phyloP scores from a whole-genome alignment of 1,140 invertebrate genomes.

The Brachionus manjavacas region DNA sequence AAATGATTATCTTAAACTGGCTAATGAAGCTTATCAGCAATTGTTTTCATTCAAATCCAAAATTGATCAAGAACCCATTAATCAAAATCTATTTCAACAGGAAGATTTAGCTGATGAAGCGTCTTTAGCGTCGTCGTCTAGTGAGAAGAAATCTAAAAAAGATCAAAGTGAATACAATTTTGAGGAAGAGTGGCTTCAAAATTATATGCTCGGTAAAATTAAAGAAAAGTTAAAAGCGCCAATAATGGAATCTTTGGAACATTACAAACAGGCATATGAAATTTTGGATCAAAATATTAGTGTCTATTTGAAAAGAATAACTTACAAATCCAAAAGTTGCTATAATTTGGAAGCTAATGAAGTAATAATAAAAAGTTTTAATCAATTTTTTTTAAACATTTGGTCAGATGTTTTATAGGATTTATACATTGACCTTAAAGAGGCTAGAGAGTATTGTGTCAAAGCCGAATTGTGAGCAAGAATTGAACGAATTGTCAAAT shows the following conservation, averaged over 20 bases:
- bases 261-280: conserved; percentile 31
- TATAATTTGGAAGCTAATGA: conserved; percentile 34
- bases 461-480: not conserved
- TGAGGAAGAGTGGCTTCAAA: conserved; percentile 28
- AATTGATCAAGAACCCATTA: not conserved
- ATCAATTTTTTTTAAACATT: not conserved
- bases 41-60: not conserved
- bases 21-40: not conserved
- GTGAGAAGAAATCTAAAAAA: not conserved
- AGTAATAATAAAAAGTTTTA: not conserved
- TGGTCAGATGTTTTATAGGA: conserved; percentile 33
- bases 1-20: not conserved
- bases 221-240: conserved; percentile 3
- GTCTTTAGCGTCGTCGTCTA: not conserved
- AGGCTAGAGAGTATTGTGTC: not conserved
- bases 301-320: conserved; percentile 25
- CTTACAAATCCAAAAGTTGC: conserved; percentile 29
- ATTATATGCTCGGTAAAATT: conserved; percentile 38
- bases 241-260: not conserved
- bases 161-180: not conserved
- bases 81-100: not conserved
- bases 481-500: not conserved
- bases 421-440: conserved; percentile 14
- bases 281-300: not conserved
- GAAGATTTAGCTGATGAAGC: not conserved